Conservation (phyloP, 2,888 invertebrate genomes). For the Tineola bisselliella region DNA sequence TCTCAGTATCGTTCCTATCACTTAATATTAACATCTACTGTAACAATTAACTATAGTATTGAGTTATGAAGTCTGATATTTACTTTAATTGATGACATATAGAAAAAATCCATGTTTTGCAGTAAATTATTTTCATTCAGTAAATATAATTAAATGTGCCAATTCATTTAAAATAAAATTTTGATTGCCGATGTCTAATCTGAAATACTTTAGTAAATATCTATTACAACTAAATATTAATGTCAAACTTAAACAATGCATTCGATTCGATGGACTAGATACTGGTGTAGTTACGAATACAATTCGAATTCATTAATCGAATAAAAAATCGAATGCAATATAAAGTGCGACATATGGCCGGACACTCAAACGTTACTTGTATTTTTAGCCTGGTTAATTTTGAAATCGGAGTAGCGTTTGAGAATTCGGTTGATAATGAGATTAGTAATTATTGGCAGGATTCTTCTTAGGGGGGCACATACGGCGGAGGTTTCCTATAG, state of each 20-base stretch:
- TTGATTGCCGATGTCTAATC: too few relatives aligned
- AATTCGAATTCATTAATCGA: background rate
- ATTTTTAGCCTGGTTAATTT: too few relatives aligned
- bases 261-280: background rate
- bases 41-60: conserved; percentile 46
- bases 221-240: background rate
- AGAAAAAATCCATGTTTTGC: conserved; percentile 30
- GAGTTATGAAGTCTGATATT: conserved; percentile 35
- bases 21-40: conserved; percentile 42
- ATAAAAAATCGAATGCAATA: conserved; percentile 17
- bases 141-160: background rate
- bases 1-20: conserved; percentile 17
- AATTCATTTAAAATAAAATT: background rate
- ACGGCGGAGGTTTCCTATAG: conserved; percentile 95
- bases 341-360: conserved; percentile 16
- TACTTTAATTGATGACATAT: conserved; percentile 15
- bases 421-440: too few relatives aligned
- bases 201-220: background rate
- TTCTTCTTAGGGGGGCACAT: conserved; percentile 90
- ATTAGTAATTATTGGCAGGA: conserved; percentile 7
- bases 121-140: background rate
- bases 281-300: background rate
- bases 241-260: background rate
- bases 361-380: too few relatives aligned
- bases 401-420: too few relatives aligned